A percentile compares a stretch with the other conserved stretches of the same genome.
These are phyloP conservation scores for Callopanchax toddi DNA, from an alignment of 2,113 vertebrate genomes.

Conservation along the genomic window DNA sequence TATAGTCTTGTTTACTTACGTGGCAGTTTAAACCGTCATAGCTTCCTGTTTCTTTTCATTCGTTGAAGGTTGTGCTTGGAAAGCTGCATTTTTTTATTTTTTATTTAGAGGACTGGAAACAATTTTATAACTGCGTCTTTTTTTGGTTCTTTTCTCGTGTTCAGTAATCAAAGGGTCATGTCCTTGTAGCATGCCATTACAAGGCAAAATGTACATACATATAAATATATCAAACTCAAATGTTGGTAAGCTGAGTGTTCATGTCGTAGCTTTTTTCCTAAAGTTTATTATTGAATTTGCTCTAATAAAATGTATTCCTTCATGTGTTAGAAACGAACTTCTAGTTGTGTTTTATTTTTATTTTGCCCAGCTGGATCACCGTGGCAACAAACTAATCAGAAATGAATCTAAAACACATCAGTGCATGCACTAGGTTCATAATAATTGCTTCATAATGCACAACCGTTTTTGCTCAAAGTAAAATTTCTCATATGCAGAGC, in stretches of 20 bases:
- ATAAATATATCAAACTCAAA: constrained; percentile 77
- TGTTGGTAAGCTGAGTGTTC: constrained; percentile 73
- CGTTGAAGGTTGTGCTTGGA: constrained; percentile 40
- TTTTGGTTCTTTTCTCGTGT: constrained; percentile 22
- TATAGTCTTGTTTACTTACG: constrained; percentile 39
- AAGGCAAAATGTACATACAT: constrained; percentile 78
- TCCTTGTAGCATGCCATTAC: constrained; percentile 81
- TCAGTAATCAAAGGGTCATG: constrained; percentile 54
- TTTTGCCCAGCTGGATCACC: too few species aligned
- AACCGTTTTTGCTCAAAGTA: too few species aligned
- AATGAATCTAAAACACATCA: too few species aligned
- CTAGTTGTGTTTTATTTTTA: not conserved
- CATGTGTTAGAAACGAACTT: constrained; percentile 54
- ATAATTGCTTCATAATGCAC: too few species aligned
- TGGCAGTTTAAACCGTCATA: constrained; percentile 30
- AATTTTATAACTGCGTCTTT: constrained; percentile 23
- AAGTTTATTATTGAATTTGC: constrained; percentile 76
- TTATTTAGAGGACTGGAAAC: constrained; percentile 36
- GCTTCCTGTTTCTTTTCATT: constrained; percentile 20
- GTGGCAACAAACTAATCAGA: too few species aligned
- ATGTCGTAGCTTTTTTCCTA: constrained; percentile 76
- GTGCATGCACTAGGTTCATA: too few species aligned
- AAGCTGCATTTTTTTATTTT: constrained; percentile 25
- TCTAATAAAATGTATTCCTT: constrained; percentile 74
- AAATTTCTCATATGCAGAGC: too few species aligned